Percentiles rank a stretch among this genome's conserved stretches.
Conservation (phyloP, 2,797 vertebrate species). For the Pipistrellus pipistrellus region DNA sequence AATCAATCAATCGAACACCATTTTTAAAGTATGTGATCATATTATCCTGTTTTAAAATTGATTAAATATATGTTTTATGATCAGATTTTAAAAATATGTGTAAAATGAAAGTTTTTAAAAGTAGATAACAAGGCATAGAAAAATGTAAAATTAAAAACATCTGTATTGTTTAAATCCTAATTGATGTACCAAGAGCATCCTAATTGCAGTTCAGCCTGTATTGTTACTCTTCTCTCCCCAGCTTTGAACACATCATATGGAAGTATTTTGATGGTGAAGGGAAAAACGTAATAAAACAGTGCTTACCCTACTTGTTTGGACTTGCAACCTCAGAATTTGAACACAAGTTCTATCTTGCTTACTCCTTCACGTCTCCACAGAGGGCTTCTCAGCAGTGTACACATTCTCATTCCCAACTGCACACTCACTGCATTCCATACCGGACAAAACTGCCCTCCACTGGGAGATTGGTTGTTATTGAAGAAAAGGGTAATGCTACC, state of each 20-base stretch:
- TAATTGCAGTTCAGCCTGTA: slow-evolving; percentile 45
- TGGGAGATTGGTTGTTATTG: slow-evolving; percentile 49
- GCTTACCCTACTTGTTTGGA: slow-evolving; percentile 78
- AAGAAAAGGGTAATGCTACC: slow-evolving; percentile 45
- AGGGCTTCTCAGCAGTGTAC: slow-evolving; percentile 64
- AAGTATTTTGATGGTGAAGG: slow-evolving; percentile 75
- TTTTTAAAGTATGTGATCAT: slow-evolving; percentile 37
- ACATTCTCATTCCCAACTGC: slow-evolving; percentile 1
- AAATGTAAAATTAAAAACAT: slow-evolving; percentile 50
- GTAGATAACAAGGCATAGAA: slow-evolving; percentile 45
- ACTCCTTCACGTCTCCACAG: slow-evolving; percentile 71
- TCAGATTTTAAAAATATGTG: neutral
- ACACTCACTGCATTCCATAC: slow-evolving; percentile 59
- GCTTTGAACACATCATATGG: slow-evolving; percentile 49
- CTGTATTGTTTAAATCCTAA: slow-evolving; percentile 64
- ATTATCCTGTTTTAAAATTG: slow-evolving; percentile 39
- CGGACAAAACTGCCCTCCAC: slow-evolving; percentile 57
- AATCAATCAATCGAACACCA: slow-evolving; percentile 31
- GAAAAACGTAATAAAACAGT: slow-evolving; percentile 72
- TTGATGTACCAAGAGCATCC: neutral
- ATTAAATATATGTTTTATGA: slow-evolving; percentile 52
- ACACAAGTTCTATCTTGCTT: slow-evolving; percentile 86
- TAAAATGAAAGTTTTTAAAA: slow-evolving; percentile 12
- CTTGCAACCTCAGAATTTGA: slow-evolving; percentile 83
- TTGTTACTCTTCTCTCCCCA: neutral